Conservation (phyloP, 30 jellyfish, hydroid and myxozoan genomes). For the Hydra vulgaris region DNA sequence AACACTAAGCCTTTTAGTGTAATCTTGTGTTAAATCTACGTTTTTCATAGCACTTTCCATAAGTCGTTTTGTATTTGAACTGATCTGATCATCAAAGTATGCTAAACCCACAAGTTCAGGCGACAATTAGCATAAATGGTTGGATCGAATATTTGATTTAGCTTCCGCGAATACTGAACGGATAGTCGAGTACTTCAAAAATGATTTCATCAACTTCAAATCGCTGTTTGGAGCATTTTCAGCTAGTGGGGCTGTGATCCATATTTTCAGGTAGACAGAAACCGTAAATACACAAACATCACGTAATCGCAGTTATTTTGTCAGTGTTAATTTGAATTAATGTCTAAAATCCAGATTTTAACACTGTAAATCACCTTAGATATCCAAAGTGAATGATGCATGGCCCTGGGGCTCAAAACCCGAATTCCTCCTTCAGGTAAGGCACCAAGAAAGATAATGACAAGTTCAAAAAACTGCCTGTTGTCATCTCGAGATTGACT, state of each 20-base stretch:
- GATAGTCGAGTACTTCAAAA: neutral
- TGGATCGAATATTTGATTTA: neutral
- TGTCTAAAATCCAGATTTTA: neutral
- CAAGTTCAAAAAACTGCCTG: neutral
- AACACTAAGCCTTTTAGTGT: neutral
- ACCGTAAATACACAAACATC: neutral
- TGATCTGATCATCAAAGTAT: neutral
- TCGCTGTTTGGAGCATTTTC: neutral
- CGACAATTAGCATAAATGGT: neutral
- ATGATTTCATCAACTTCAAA: neutral
- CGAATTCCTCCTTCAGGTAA: neutral
- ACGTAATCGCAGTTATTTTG: neutral
- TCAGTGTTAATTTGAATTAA: slow-evolving; percentile 3
- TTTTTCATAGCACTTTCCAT: neutral
- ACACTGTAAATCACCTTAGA: neutral
- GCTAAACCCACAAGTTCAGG: slow-evolving; percentile 3
- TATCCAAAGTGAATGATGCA: neutral
- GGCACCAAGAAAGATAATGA: neutral
- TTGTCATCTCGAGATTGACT: neutral
- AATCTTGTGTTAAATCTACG: neutral
- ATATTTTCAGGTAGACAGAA: neutral
- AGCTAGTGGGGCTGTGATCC: slow-evolving; percentile 4
- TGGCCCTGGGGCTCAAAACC: neutral
- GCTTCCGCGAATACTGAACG: neutral
- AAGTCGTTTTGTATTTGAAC: neutral